A percentile compares a stretch with the other conserved stretches of the same genome.
Evolutionary conservation across 2,797 vertebrate genomes (phyloP).

Genomic region (Enteromius paludinosus): DNA sequence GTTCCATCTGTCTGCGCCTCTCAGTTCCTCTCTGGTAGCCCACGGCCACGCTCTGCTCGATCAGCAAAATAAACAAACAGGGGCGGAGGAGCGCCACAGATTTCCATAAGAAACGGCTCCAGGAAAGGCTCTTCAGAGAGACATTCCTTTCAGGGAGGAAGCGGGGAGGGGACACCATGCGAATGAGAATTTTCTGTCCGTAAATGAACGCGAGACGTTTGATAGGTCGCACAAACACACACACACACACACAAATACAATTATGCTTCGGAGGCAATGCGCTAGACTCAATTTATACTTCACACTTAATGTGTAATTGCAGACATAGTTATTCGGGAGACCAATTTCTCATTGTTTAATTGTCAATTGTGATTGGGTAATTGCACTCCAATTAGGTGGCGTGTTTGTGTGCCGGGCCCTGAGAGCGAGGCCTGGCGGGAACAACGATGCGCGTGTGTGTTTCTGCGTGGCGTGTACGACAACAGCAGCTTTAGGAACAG

Average conservation of each 20-base stretch:
- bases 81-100: conserved; percentile 62
- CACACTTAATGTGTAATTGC: conserved; percentile 66
- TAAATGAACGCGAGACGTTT: conserved; percentile 71
- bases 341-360: conserved; percentile 67
- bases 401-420: conserved; percentile 49
- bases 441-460: conserved; percentile 45
- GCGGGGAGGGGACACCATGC: conserved; percentile 58
- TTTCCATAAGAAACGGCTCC: conserved; percentile 72
- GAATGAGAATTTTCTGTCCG: conserved; percentile 79
- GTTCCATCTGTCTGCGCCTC: conserved; percentile 36
- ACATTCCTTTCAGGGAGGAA: conserved; percentile 65
- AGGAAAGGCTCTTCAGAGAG: conserved; percentile 69
- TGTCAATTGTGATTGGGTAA: conserved; percentile 68
- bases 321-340: conserved; percentile 62
- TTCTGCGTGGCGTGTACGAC: conserved; percentile 40
- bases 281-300: conserved; percentile 65
- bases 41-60: conserved; percentile 78
- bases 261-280: conserved; percentile 52
- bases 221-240: conserved; percentile 45
- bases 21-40: conserved; percentile 61
- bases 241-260: conserved; percentile 39
- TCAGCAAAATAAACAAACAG: conserved; percentile 82
- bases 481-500: conserved; percentile 49
- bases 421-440: conserved; percentile 45
- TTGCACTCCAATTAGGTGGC: conserved; percentile 62